These are phyloP conservation scores for Bettongia penicillata DNA, from an alignment of 2,113 vertebrate genomes.

Conservation along the genomic window DNA sequence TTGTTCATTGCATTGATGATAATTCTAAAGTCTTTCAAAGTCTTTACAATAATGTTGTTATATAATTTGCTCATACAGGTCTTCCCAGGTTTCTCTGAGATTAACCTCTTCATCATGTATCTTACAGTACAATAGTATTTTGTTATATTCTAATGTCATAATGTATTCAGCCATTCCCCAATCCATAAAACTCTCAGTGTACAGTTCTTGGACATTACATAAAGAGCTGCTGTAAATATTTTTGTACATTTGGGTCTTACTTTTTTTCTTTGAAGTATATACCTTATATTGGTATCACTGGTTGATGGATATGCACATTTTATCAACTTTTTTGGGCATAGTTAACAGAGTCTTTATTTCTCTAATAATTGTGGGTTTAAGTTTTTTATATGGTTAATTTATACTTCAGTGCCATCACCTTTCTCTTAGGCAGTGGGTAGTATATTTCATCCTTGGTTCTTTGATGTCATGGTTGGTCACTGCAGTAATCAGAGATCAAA, in stretches of 20 bases:
- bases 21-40: neutral
- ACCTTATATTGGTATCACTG: neutral
- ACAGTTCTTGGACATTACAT: neutral
- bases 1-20: neutral
- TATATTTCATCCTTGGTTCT: neutral
- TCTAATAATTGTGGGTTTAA: neutral
- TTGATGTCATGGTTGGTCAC: neutral
- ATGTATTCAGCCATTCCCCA: neutral
- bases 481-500: too few species aligned
- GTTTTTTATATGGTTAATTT: neutral
- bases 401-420: neutral
- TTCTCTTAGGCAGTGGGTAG: neutral
- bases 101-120: neutral
- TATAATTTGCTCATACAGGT: neutral
- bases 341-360: neutral
- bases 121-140: neutral
- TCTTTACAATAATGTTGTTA: neutral
- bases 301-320: neutral
- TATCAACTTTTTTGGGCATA: neutral
- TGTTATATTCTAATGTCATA: neutral
- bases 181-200: neutral
- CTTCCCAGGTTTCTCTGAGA: neutral
- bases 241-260: neutral
- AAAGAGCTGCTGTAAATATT: neutral
- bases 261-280: neutral